Evolutionary conservation across 2,888 invertebrate genomes (phyloP), one percentile per base, ranked within the genome.

Genomic region (Stegophylla sp.): DNA sequence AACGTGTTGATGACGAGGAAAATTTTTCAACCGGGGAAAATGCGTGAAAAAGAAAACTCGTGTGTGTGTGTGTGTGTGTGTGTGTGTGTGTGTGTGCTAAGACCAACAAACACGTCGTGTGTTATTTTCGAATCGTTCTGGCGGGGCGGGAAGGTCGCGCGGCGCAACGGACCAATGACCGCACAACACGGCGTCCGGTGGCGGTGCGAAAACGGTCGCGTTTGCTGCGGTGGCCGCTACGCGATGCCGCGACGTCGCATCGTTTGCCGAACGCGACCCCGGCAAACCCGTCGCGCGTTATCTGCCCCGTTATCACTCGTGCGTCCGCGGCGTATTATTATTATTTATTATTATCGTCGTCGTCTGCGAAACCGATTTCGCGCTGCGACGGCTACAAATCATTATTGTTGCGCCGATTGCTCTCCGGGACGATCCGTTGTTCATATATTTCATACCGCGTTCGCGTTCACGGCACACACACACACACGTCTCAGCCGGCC

Each of bases 121-220:
- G 4, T 34, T 7, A 7, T 56, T 23, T 20, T 56, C 56, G 56
- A 56, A 20, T 20, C 56, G 56, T 56, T 12, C 7, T n/a, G n/a
- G 15, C 17, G 48, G n/a, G n/a, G n/a, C 41, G 34, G 34, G 12
- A 45, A 15, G 26, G 66, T 26, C 15, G 28, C n/a, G n/a, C n/a
- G n/a, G n/a, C n/a, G 5, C 23, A 26, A 34, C 12, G n/a, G 61
- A 71, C 79, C 79, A 79, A 79, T 79, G 71, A 17, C 17, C 34
- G 28, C 48, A 59, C 79, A 79, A 51, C 79, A 79, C 79, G 79
- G 79, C 17, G 71, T 41, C n/a, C 23, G 61, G 20, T 20, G 26
- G 28, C 45, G 26, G 26, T 17, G 48, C 15, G 34, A 12, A 4
- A 7, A 51, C 17, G 48, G 71, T 34, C n/a, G 79, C 79, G 79